Evolutionary conservation across 2,113 vertebrate species (phyloP).

Genomic region (Passer montanus): DNA sequence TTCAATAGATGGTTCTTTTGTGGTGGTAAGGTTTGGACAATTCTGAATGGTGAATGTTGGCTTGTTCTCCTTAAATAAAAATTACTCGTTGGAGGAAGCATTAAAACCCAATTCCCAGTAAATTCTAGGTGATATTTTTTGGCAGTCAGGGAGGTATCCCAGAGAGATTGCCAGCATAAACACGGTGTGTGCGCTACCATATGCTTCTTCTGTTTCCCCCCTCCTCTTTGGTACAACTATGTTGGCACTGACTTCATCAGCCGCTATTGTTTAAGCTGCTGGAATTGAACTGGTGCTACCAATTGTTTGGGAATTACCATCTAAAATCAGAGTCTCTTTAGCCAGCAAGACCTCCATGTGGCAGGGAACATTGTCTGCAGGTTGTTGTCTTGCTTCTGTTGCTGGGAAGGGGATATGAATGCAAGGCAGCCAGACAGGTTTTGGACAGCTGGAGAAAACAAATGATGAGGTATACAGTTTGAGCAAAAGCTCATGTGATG

Average conservation of each 20-base stretch:
- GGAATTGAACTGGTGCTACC: background rate
- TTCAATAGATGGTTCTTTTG: background rate
- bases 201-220: background rate
- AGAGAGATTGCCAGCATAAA: background rate
- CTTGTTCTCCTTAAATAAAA: background rate
- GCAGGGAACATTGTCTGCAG: background rate
- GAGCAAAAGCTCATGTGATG: no score
- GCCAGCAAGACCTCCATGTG: background rate
- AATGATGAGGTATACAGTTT: background rate
- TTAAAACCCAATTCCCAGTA: background rate
- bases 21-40: background rate
- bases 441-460: background rate
- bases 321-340: background rate
- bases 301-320: background rate
- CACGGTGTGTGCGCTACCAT: fast-evolving
- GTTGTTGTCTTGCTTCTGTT: background rate
- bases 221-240: background rate
- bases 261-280: background rate
- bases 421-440: background rate
- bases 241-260: background rate
- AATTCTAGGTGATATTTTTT: background rate
- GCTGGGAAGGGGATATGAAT: background rate
- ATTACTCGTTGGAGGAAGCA: background rate
- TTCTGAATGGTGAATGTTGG: background rate
- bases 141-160: background rate